Conservation (phyloP, 2,797 vertebrate genomes). For the Macropus fuliginosus region DNA sequence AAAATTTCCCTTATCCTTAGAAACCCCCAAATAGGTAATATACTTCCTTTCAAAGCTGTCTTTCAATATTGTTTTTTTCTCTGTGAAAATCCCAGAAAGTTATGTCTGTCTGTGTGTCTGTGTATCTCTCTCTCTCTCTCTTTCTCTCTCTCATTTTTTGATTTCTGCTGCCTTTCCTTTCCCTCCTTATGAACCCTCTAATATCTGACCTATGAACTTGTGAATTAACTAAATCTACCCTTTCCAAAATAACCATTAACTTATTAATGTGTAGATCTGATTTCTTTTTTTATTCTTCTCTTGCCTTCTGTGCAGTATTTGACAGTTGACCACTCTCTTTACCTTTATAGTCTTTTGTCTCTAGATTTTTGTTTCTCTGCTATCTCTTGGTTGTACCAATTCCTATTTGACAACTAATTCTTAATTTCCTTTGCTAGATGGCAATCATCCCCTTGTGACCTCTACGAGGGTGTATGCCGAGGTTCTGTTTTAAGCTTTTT, state of each 20-base stretch:
- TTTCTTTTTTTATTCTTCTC: not conserved
- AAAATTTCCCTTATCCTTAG: too few species aligned
- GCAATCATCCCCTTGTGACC: not conserved
- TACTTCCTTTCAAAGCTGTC: too few species aligned
- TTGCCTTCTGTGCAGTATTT: not conserved
- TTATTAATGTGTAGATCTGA: not conserved
- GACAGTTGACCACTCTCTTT: not conserved
- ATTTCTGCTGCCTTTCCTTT: not conserved
- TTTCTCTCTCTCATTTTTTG: too few species aligned
- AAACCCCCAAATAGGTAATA: too few species aligned
- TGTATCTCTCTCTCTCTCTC: too few species aligned
- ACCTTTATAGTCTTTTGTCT: not conserved
- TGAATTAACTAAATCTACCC: not conserved
- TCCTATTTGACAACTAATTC: not conserved
- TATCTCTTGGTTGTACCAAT: not conserved
- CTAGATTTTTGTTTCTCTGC: not conserved
- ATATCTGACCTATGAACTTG: not conserved
- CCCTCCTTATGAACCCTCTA: not conserved
- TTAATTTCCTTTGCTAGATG: not conserved
- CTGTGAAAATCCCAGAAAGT: too few species aligned
- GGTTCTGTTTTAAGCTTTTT: not conserved
- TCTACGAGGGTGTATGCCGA: not conserved
- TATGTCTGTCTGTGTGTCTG: too few species aligned
- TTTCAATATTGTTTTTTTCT: too few species aligned
- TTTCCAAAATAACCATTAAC: not conserved